Evolutionary conservation across 2,797 vertebrate species (phyloP), one percentile per base, ranked within the genome.

Genomic region (Pseudomugil tenellus): DNA sequence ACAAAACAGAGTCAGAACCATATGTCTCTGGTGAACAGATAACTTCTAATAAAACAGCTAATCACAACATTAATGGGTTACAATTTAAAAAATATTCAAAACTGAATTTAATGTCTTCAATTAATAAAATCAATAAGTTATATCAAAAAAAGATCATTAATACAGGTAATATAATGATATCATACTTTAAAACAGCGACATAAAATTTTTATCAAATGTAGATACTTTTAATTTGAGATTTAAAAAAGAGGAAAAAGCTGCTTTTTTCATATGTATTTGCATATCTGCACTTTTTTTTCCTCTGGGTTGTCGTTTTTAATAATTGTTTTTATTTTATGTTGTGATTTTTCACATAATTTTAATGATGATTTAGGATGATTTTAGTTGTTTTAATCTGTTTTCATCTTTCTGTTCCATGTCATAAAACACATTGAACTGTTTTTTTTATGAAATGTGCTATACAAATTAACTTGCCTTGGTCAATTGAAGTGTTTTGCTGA

Each of bases 21-120:
- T 63, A 77, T 56, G 73, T 25, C 37, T 68, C 46, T 60, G 60
- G 54, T 51, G 51, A 79, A 74, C 64, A 78, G 70, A 77, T 83
- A 73, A 80, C 73, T 53, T 58, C 67, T 87, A 74, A 79, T 84
- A 79, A 78, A 81, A 77, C 56, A 53, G 31, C 65, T 81, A 68
- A 86, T 87, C 72, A 79, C 29, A 78, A 70, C 67, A 77, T 74
- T 85, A 87, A 88, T 83, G 67, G 67, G 62, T 67, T 76, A 72
- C 54, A 76, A 87, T 88, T 84, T 74, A 81, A 83, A 77, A 78
- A 71, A 51, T 77, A 58, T 64, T 65, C 53, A 81, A 59, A 75
- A 61, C 67, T 25, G 68, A 74, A 80, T 67, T n/a, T n/a, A 62
- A 67, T 75, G 64, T 52, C 39, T 63, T 55, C 55, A 58, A 58